phyloP scores from a whole-genome alignment of 2,888 invertebrate genomes.

The Ctena decussata region DNA sequence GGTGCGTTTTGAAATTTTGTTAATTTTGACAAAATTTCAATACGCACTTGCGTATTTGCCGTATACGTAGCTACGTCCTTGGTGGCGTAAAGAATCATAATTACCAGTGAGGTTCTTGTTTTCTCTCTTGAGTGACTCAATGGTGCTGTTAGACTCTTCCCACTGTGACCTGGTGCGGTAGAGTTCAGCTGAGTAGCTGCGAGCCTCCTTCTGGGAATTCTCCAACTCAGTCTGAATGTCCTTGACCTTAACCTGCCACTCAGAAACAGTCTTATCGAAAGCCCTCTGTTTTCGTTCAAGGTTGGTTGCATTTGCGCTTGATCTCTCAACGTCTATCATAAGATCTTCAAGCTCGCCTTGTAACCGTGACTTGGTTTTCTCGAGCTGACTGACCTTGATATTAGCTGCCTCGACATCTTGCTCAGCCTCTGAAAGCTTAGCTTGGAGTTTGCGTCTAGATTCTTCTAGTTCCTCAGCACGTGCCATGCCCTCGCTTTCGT shows the following conservation, averaged over 20 bases:
- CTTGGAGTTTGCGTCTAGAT: constrained; percentile 90
- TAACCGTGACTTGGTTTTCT: constrained; percentile 99
- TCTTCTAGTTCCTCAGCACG: constrained; percentile 88
- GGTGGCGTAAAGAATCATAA: constrained; percentile 1
- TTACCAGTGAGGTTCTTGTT: constrained; percentile 98
- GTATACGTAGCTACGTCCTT: no score
- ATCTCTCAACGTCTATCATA: constrained; percentile 98
- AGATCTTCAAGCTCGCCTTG: constrained; percentile 99
- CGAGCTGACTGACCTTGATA: constrained; percentile 96
- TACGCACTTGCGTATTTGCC: no score
- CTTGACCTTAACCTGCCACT: constrained; percentile 99
- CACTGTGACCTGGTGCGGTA: constrained; percentile 99
- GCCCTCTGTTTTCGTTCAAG: constrained; percentile 99
- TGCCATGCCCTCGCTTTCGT: constrained; percentile 94
- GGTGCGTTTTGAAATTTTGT: no score
- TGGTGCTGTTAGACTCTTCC: constrained; percentile 98
- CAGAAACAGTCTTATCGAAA: constrained; percentile 99
- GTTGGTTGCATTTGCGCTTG: constrained; percentile 90
- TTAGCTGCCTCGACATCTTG: constrained; percentile 99
- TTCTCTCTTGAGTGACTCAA: constrained; percentile 99
- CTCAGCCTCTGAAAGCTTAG: constrained; percentile 98
- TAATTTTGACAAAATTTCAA: no score
- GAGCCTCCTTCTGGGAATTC: constrained; percentile 99
- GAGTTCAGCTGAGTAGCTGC: constrained; percentile 99
- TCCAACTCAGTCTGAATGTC: constrained; percentile 95